phyloP scores from a whole-genome alignment of 35 echinoderm and acorn worm genomes.

The Hemicentrotus pulcherrimus region DNA sequence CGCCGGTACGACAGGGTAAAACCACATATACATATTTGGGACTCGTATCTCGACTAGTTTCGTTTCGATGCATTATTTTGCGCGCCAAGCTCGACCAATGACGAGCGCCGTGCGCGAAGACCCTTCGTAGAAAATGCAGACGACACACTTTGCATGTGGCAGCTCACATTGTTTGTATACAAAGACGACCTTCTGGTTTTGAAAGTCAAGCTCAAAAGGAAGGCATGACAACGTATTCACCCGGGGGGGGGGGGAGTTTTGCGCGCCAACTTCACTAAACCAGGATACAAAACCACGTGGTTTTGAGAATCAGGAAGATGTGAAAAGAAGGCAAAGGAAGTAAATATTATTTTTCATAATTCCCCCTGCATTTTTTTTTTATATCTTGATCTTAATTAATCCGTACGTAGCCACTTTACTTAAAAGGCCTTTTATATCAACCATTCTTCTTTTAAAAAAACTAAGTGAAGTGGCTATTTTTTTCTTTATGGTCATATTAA shows the following conservation, averaged over 20 bases:
- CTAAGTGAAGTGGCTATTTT: no score
- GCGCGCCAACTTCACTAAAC: not conserved
- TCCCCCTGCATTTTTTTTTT: not conserved
- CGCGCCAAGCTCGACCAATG: not conserved
- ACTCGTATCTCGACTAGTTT: not conserved
- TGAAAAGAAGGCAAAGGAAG: not conserved
- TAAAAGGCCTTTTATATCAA: no score
- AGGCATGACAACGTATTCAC: not conserved
- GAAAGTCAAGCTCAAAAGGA: not conserved
- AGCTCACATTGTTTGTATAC: constrained; percentile 26
- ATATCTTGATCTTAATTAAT: no score
- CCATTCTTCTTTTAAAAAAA: no score
- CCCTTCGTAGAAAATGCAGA: not conserved
- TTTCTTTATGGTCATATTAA: no score
- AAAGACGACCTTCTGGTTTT: not conserved
- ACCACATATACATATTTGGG: not conserved
- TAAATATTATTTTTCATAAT: not conserved
- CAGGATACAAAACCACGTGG: not conserved
- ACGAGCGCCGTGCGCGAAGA: not conserved
- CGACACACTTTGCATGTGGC: not conserved
- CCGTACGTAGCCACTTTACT: no score
- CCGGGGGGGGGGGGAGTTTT: not conserved
- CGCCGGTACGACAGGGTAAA: not conserved
- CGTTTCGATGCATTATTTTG: not conserved
- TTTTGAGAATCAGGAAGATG: not conserved